Base-by-base conservation (phyloP, 1,140 invertebrate genomes). In the Drosophila baimaii region DNA sequence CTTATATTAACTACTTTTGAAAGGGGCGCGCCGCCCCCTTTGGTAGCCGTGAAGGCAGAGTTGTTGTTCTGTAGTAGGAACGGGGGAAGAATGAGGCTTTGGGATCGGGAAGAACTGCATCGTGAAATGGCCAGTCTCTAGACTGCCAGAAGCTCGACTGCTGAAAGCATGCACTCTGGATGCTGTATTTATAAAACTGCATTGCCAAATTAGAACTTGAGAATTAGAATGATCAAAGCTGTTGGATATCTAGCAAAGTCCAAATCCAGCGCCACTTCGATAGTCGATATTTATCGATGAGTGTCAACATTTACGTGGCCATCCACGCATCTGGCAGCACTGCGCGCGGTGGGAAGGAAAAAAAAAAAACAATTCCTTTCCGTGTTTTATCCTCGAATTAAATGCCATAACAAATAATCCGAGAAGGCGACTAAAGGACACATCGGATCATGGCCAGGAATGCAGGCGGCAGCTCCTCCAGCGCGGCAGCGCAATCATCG, bases 381-480 rank as follows among this genome's bases (percentile, higher is more conserved):
- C 29, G 31, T 35, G 33, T 54, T 54, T 23, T 15, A 13, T n/a
- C 19, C n/a, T 10, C 2, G 51, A 54, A 54, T 6, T 54, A 35
- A 23, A 54, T 54, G 51, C 51, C 23, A 29, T 17, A 35, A 8
- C 7, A 21, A 52, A 52, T 21, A 29, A 21, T 21, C 29, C 51
- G n/a, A 52, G 27, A 61, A 61, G 21, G 25, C 7, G 7, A 31
- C 5, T 21, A 33, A 33, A 21, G n/a, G 29, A 21, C 43, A 49
- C 27, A 59, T 29, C 29, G 65, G 33, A 73, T 39, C 62, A 73
- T 73, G 70, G 70, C 69, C 19, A 59, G 70, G 44, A 73, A 73
- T 43, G 49, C 64, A 31, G 64, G 58, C n/a, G 58, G 58, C 15
- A 52, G 58, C n/a, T 62, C 58, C 59, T 68, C 43, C 43, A 46